Evolutionary conservation across 1,140 invertebrate species (phyloP).

Genomic region (Calliopsis andreniformis): DNA sequence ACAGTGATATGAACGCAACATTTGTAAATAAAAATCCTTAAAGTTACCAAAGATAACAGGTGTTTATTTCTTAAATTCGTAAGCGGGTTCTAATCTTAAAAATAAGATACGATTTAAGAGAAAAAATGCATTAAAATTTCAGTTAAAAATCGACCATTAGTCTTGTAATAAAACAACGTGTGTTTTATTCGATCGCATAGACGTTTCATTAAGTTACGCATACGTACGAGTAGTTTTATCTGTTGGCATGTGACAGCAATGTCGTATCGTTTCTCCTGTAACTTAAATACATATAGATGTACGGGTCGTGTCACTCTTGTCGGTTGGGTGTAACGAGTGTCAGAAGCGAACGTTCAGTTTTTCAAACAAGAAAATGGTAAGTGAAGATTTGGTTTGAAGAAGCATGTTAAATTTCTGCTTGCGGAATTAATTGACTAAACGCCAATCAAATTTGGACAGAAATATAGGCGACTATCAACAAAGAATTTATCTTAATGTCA

Average conservation of each 20-base stretch:
- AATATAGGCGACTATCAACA: conserved; percentile 9
- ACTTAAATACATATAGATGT: not conserved
- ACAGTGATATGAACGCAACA: conserved; percentile 20
- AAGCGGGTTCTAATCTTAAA: not conserved
- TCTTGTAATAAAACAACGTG: not conserved
- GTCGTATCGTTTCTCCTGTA: not conserved
- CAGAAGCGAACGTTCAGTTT: conserved; percentile 2
- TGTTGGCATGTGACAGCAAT: not conserved
- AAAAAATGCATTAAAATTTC: not conserved
- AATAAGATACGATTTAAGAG: not conserved
- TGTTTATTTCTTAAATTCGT: not conserved
- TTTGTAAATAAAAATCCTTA: conserved; percentile 46
- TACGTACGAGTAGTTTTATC: conserved; percentile 1
- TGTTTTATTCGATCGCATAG: not conserved
- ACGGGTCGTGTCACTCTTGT: conserved; percentile 4
- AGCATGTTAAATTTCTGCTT: conserved; percentile 46
- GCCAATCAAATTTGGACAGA: conserved; percentile 12
- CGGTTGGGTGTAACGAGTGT: conserved; percentile 4
- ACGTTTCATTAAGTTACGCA: too few relatives aligned
- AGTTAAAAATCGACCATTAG: not conserved
- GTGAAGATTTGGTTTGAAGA: conserved; percentile 1
- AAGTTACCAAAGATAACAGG: not conserved
- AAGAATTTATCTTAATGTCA: conserved; percentile 15
- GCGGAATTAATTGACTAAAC: conserved; percentile 4
- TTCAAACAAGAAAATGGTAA: conserved; percentile 56